These are phyloP conservation scores for Pachyramphus minor DNA, from an alignment of 2,113 vertebrate species.

Conservation along the genomic window DNA sequence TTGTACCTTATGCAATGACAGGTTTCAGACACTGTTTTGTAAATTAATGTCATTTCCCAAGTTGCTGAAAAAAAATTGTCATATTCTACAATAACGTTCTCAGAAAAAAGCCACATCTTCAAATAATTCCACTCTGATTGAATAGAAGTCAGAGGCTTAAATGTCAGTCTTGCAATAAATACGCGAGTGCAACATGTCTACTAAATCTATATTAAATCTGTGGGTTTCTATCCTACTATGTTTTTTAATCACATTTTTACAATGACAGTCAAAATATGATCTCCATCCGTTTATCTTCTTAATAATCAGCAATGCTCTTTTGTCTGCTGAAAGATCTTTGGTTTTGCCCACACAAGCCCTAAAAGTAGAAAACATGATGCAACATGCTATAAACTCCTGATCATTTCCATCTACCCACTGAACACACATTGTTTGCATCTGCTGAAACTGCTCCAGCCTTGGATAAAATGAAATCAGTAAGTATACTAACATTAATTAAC, in stretches of 20 bases:
- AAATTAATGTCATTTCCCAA: neutral
- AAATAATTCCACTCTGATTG: neutral
- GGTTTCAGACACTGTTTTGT: neutral
- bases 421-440: neutral
- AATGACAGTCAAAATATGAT: neutral
- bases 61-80: neutral
- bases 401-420: neutral
- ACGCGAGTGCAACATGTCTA: neutral
- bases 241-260: constrained; percentile 34
- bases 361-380: constrained; percentile 16
- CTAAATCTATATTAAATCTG: constrained; percentile 61
- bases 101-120: neutral
- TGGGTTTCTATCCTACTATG: neutral
- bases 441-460: neutral
- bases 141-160: neutral
- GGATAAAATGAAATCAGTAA: neutral
- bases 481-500: neutral
- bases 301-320: constrained; percentile 34
- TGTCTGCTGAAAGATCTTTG: constrained; percentile 29
- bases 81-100: neutral
- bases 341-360: neutral
- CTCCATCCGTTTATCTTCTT: constrained; percentile 38
- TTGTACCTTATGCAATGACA: neutral
- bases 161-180: constrained; percentile 6
- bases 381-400: neutral